These are phyloP conservation scores for Drosophila histrio DNA, from an alignment of 2,888 invertebrate genomes.

Conservation along the genomic window DNA sequence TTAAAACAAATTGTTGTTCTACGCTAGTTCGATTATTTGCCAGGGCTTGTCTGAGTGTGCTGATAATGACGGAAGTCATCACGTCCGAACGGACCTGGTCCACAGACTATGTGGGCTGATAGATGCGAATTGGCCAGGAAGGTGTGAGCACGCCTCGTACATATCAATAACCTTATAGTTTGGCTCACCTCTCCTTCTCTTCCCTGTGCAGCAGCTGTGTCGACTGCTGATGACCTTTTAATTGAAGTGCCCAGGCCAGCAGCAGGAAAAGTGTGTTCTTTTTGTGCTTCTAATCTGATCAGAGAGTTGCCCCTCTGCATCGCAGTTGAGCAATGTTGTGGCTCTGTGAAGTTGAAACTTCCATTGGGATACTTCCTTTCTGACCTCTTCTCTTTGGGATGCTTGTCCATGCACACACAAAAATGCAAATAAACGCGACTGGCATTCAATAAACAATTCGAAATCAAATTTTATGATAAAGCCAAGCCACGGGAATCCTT, in stretches of 20 bases:
- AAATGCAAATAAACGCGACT: conserved; percentile 74
- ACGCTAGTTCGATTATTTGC: conserved; percentile 79
- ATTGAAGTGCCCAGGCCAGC: conserved; percentile 69
- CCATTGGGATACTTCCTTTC: conserved; percentile 2
- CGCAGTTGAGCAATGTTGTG: conserved; percentile 15
- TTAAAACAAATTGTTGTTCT: conserved; percentile 80
- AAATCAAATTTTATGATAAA: conserved; percentile 80
- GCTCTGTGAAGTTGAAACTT: conserved; percentile 11
- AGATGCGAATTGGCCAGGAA: conserved; percentile 46
- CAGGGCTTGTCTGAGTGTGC: conserved; percentile 34
- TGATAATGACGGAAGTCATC: conserved; percentile 75
- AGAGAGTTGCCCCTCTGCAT: background rate
- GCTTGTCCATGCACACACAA: conserved; percentile 61
- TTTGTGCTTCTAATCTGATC: conserved; percentile 40
- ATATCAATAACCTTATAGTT: conserved; percentile 74
- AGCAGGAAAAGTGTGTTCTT: conserved; percentile 19
- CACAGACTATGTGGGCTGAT: conserved; percentile 26
- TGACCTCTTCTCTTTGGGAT: background rate
- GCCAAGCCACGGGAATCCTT: conserved; percentile 67
- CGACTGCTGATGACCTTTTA: conserved; percentile 82
- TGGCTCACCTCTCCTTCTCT: conserved; percentile 22
- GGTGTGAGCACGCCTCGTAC: conserved; percentile 74
- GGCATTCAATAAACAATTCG: conserved; percentile 73
- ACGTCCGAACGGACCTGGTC: conserved; percentile 48
- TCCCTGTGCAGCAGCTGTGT: conserved; percentile 66